phyloP scores from a whole-genome alignment of 2,888 invertebrate species.

The Phengaris arion region DNA sequence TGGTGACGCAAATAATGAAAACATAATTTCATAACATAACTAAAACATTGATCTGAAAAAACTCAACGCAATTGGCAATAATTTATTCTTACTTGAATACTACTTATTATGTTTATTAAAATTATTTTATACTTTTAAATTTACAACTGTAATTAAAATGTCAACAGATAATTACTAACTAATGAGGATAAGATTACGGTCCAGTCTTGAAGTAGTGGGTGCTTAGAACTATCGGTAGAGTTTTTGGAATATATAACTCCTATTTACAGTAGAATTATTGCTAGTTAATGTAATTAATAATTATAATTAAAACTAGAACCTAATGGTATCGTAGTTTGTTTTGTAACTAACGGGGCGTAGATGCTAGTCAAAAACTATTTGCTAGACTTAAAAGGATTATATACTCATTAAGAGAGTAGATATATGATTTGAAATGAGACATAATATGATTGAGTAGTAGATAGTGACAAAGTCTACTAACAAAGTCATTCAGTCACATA shows the following conservation, averaged over 20 bases:
- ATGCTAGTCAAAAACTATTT: conserved; percentile 68
- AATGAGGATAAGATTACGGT: conserved; percentile 59
- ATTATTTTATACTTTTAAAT: conserved; percentile 11
- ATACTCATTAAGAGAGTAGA: conserved; percentile 59
- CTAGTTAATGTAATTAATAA: conserved; percentile 72
- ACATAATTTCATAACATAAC: not conserved
- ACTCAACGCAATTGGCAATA: conserved; percentile 7
- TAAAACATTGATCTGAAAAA: conserved; percentile 13
- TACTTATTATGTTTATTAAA: not conserved
- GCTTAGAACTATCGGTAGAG: conserved; percentile 67
- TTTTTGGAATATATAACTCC: conserved; percentile 58
- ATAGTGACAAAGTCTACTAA: conserved; percentile 25
- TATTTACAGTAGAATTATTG: conserved; percentile 63
- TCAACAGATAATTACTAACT: conserved; percentile 70
- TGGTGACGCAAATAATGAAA: conserved; percentile 37
- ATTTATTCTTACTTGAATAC: not conserved
- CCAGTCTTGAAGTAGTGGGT: conserved; percentile 67
- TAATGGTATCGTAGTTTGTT: conserved; percentile 65
- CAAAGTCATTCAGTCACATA: conserved; percentile 2
- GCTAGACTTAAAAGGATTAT: conserved; percentile 47
- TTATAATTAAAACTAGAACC: conserved; percentile 60
- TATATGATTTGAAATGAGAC: conserved; percentile 35
- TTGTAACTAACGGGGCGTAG: conserved; percentile 78
- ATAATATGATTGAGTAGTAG: conserved; percentile 29
- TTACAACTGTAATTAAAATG: conserved; percentile 41